These are phyloP conservation scores for Eupristina koningsbergeri DNA, from an alignment of 1,140 invertebrate species.

Conservation along the genomic window DNA sequence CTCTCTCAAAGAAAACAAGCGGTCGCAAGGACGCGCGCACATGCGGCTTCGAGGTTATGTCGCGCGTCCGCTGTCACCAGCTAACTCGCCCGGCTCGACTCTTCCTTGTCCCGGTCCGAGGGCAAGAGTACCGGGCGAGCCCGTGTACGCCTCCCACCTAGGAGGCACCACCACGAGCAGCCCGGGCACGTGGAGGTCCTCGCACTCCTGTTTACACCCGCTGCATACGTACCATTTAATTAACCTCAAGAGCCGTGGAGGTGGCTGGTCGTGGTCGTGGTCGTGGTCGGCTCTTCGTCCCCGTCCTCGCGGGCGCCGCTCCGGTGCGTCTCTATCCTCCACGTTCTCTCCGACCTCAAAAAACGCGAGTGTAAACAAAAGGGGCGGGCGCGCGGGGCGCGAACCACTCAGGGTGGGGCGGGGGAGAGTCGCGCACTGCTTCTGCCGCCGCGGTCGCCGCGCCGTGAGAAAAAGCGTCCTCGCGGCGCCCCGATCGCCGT, in stretches of 20 bases:
- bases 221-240: constrained; percentile 16
- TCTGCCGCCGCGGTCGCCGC: neutral
- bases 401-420: neutral
- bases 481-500: neutral
- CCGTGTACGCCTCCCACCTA: neutral
- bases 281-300: neutral
- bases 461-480: constrained; percentile 22
- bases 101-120: no score
- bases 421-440: constrained; percentile 1
- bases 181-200: no score
- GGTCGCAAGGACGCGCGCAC: neutral
- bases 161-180: neutral
- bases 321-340: neutral
- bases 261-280: no score
- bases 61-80: neutral
- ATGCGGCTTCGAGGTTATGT: constrained; percentile 35
- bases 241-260: no score
- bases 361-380: constrained; percentile 19
- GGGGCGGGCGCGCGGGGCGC: neutral
- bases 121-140: no score
- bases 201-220: neutral
- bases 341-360: neutral
- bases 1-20: no score
- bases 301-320: neutral
- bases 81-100: neutral